Evolutionary conservation across 2,888 invertebrate genomes (phyloP).

Genomic region (Argyresthia goedartella): DNA sequence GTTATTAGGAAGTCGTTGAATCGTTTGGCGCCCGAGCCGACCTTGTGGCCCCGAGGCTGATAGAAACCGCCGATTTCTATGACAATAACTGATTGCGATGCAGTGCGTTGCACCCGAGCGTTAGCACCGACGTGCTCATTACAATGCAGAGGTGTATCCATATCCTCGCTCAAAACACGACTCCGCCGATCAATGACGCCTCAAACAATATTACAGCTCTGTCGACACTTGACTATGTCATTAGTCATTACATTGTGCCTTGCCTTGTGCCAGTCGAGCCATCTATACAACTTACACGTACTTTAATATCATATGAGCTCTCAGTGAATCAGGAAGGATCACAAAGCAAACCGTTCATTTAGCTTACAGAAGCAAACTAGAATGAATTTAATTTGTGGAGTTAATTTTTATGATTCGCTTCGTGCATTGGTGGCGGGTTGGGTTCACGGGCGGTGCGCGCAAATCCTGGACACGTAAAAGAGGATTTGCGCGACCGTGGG

Average conservation of each 20-base stretch:
- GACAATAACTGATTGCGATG: slow-evolving; percentile 50
- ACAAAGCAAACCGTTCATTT: too few species aligned
- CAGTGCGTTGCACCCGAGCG: slow-evolving; percentile 62
- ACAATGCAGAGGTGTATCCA: slow-evolving; percentile 65
- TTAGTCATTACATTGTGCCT: neutral
- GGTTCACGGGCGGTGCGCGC: too few species aligned
- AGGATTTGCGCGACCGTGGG: too few species aligned
- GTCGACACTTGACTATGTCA: neutral
- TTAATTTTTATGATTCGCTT: too few species aligned
- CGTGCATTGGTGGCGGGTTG: too few species aligned
- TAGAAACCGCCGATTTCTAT: slow-evolving; percentile 59
- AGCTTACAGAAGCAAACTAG: too few species aligned
- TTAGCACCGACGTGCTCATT: slow-evolving; percentile 52
- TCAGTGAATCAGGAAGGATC: too few species aligned
- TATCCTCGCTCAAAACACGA: slow-evolving; percentile 29
- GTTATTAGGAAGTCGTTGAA: neutral
- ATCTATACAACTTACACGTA: too few species aligned
- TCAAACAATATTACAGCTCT: neutral
- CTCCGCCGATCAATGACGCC: neutral
- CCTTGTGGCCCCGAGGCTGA: slow-evolving; percentile 21
- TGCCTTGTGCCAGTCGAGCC: too few species aligned
- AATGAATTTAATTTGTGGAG: too few species aligned
- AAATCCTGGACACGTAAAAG: too few species aligned
- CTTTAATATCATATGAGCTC: too few species aligned
- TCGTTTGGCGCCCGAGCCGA: slow-evolving; percentile 9